Conservation (phyloP, 2,888 invertebrate genomes). For the Dynastes grantii region DNA sequence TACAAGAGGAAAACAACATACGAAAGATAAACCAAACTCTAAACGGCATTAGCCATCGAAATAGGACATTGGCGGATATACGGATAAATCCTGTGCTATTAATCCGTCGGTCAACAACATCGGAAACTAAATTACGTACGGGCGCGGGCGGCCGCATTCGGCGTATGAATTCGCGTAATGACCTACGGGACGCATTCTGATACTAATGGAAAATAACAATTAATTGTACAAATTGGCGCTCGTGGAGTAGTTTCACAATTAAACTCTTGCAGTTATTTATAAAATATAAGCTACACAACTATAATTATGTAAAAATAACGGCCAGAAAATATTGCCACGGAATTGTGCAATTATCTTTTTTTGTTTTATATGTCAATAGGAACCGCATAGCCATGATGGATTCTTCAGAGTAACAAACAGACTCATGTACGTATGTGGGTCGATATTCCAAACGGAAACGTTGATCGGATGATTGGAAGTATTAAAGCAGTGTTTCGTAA, state of each 20-base stretch:
- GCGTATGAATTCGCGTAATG: background rate
- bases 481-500: too few relatives aligned
- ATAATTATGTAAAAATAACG: too few relatives aligned
- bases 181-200: background rate
- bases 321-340: too few relatives aligned
- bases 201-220: constrained; percentile 5
- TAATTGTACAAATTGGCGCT: background rate
- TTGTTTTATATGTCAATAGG: too few relatives aligned
- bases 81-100: constrained; percentile 10
- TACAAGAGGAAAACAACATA: constrained; percentile 32
- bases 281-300: too few relatives aligned
- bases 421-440: too few relatives aligned
- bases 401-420: too few relatives aligned
- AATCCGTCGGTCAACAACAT: constrained; percentile 15
- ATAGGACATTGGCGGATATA: background rate
- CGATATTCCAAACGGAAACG: too few relatives aligned
- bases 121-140: constrained; percentile 17
- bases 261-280: background rate
- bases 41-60: constrained; percentile 11
- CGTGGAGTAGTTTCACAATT: background rate
- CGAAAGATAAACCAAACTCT: constrained; percentile 28
- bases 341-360: too few relatives aligned
- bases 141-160: background rate
- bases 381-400: too few relatives aligned
- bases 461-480: too few relatives aligned